phyloP scores from a whole-genome alignment of 2,113 vertebrate species.

The Tychaedon coryphoeus region DNA sequence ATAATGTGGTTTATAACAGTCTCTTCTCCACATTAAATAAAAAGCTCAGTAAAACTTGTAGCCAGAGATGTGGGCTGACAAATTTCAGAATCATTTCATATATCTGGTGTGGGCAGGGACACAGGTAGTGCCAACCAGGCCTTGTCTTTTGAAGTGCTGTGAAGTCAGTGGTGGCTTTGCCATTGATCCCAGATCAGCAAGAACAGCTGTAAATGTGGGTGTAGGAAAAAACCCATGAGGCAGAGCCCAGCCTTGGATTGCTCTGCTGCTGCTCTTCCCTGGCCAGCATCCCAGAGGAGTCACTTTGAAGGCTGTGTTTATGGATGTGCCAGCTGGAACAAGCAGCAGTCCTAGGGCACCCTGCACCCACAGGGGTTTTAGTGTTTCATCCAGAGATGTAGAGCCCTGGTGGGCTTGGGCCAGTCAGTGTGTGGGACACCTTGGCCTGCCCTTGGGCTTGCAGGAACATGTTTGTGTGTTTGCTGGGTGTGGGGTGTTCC shows the following conservation, averaged over 20 bases:
- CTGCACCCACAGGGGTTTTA: fast-evolving
- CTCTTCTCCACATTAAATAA: neutral
- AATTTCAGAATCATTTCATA: neutral
- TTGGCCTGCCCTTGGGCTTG: neutral
- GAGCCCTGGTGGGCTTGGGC: neutral
- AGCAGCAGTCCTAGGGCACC: neutral
- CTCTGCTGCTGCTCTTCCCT: conserved; percentile 6
- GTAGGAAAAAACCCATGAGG: neutral
- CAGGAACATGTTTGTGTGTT: neutral
- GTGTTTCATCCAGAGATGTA: neutral
- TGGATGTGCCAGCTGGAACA: conserved; percentile 29
- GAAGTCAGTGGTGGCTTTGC: neutral
- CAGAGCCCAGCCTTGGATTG: neutral
- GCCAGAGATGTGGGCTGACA: neutral
- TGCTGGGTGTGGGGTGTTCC: neutral
- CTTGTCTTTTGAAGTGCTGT: neutral
- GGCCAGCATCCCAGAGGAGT: conserved; percentile 2
- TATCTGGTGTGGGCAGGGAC: neutral
- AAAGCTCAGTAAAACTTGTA: neutral
- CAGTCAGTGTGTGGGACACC: neutral
- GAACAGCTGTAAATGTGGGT: neutral
- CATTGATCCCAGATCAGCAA: neutral
- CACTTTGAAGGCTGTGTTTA: neutral
- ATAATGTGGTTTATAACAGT: neutral
- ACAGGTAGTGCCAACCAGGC: neutral